These are phyloP conservation scores for Psilopsiagon aurifrons DNA, from an alignment of 2,113 vertebrate species.

Conservation along the genomic window DNA sequence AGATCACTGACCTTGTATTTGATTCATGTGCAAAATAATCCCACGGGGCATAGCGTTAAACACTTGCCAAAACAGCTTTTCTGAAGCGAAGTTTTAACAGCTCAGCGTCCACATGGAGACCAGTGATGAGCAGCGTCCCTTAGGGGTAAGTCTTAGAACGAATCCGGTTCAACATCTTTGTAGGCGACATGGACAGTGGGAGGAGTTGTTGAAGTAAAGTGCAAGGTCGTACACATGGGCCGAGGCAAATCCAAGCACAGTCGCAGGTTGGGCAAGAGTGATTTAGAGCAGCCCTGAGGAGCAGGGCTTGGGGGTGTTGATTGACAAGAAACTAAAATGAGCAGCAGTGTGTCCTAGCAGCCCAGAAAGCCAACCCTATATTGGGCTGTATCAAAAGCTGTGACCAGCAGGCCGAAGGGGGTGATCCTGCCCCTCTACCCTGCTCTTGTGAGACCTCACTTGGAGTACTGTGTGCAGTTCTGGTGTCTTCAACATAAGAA, in stretches of 20 bases:
- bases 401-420: not conserved
- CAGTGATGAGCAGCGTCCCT: not conserved
- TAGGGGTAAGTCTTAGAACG: not conserved
- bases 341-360: rapidly evolving
- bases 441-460: not conserved
- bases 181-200: not conserved
- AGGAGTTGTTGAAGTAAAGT: not conserved
- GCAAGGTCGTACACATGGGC: not conserved
- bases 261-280: not conserved
- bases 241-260: not conserved
- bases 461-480: not conserved
- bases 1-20: not conserved
- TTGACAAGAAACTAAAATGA: not conserved
- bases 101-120: not conserved
- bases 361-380: not conserved
- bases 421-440: not conserved
- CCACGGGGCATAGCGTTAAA: not conserved
- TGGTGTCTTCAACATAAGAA: not conserved
- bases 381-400: not conserved
- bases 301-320: not conserved
- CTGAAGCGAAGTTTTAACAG: not conserved
- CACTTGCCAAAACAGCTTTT: not conserved
- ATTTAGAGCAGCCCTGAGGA: not conserved
- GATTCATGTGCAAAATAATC: not conserved
- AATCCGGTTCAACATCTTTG: not conserved